Percentiles rank a stretch among this genome's conserved stretches.
Conservation (phyloP, 2,888 invertebrate genomes). For the Ectemnius continuus region DNA sequence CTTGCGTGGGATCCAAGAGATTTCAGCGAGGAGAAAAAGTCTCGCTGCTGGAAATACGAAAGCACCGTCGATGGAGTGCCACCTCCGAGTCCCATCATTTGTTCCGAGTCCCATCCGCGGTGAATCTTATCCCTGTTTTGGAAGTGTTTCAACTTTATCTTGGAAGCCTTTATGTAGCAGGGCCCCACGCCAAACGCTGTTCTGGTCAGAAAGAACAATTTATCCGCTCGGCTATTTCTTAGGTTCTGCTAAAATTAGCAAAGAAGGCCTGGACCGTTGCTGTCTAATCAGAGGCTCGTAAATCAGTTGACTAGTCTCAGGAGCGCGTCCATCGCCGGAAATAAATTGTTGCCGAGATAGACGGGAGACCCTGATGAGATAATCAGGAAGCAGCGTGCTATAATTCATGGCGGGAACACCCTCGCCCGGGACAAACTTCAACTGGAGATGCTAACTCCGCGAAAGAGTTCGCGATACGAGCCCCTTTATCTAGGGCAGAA, state of each 20-base stretch:
- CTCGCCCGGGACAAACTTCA: conserved; percentile 10
- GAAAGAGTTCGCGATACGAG: conserved; percentile 31
- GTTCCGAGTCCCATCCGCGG: not conserved
- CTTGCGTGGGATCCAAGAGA: conserved; percentile 18
- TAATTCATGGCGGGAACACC: conserved; percentile 22
- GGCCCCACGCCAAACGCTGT: too few species aligned
- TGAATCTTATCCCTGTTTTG: not conserved
- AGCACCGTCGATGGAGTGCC: too few species aligned
- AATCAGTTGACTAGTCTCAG: too few species aligned
- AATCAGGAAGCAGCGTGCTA: not conserved
- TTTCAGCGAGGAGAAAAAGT: not conserved
- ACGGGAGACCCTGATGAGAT: not conserved
- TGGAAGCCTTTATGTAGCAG: not conserved
- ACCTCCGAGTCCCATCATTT: too few species aligned
- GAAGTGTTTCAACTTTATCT: conserved; percentile 15
- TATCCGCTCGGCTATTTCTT: too few species aligned
- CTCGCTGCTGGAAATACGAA: too few species aligned
- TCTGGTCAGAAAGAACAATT: too few species aligned
- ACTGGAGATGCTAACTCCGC: conserved; percentile 14
- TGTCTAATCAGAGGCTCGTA: too few species aligned
- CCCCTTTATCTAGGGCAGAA: not conserved
- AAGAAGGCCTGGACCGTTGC: too few species aligned
- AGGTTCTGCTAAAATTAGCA: too few species aligned
- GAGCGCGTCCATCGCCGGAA: too few species aligned
- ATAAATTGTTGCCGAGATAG: not conserved